phyloP scores from a whole-genome alignment of 2,797 vertebrate species.

The Eulemur mongoz region DNA sequence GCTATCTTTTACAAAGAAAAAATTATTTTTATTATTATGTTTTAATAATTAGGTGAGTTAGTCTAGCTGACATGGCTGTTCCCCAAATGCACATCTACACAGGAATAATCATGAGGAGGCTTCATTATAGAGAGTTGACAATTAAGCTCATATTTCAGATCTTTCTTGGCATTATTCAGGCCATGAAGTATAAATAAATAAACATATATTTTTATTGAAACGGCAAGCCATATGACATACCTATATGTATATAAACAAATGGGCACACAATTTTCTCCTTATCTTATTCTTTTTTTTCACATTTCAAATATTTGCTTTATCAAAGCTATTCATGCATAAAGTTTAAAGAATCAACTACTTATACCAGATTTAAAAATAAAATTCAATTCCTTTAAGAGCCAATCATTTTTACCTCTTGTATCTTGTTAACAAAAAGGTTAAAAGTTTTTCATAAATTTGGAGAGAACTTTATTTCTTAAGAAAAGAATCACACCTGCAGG shows the following conservation, averaged over 20 bases:
- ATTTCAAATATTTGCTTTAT: background rate
- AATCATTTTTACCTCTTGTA: background rate
- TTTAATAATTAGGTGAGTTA: conserved; percentile 37
- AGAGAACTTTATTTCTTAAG: background rate
- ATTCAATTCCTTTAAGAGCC: background rate
- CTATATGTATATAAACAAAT: too few relatives aligned
- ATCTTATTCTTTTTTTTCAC: background rate
- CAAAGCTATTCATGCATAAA: background rate
- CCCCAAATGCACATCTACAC: background rate
- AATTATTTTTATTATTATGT: conserved; percentile 1
- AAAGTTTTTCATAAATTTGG: background rate
- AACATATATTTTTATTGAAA: background rate
- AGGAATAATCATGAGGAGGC: background rate
- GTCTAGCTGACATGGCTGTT: background rate
- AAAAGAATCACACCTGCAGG: background rate
- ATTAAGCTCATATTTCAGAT: background rate
- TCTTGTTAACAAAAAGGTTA: background rate
- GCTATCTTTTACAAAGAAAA: conserved; percentile 6
- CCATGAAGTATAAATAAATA: background rate
- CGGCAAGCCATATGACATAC: background rate
- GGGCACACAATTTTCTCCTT: background rate
- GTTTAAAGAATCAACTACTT: background rate
- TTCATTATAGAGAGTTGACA: background rate
- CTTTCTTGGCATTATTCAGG: background rate
- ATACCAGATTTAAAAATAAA: background rate